Percentiles rank a stretch among this genome's conserved stretches.
phyloP scores from a whole-genome alignment of 2,888 invertebrate genomes.

The Papilio gigon region DNA sequence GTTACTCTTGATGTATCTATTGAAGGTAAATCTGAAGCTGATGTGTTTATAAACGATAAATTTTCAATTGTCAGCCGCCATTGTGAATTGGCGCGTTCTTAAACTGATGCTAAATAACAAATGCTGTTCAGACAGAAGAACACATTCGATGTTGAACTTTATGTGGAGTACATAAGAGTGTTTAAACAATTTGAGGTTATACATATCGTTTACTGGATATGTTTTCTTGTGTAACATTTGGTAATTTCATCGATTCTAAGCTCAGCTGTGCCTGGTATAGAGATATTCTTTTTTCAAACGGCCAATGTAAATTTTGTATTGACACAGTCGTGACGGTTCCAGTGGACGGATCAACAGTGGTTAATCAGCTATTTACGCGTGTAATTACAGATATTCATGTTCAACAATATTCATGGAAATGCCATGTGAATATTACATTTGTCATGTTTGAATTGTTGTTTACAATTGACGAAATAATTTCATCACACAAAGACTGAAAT shows the following conservation, averaged over 20 bases:
- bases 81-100: slow-evolving; percentile 64
- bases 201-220: background rate
- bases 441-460: background rate
- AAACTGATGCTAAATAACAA: slow-evolving; percentile 47
- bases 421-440: background rate
- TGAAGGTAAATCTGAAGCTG: slow-evolving; percentile 61
- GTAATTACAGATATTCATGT: slow-evolving; percentile 61
- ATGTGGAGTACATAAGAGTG: background rate
- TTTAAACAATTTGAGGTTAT: background rate
- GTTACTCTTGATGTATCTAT: slow-evolving; percentile 73
- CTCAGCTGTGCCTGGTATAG: slow-evolving; percentile 54
- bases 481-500: background rate
- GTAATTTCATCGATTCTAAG: slow-evolving; percentile 52
- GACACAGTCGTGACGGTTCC: slow-evolving; percentile 52
- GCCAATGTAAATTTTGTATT: slow-evolving; percentile 70
- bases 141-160: slow-evolving; percentile 25
- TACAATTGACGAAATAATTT: background rate
- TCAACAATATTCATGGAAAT: slow-evolving; percentile 19
- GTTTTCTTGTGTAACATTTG: slow-evolving; percentile 43
- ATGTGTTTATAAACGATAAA: slow-evolving; percentile 75
- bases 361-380: slow-evolving; percentile 58
- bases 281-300: slow-evolving; percentile 46
- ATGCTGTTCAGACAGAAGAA: slow-evolving; percentile 22
- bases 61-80: slow-evolving; percentile 65
- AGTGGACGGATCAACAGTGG: slow-evolving; percentile 57